phyloP scores from a whole-genome alignment of 2,888 invertebrate species.

The Harmothoe impar region DNA sequence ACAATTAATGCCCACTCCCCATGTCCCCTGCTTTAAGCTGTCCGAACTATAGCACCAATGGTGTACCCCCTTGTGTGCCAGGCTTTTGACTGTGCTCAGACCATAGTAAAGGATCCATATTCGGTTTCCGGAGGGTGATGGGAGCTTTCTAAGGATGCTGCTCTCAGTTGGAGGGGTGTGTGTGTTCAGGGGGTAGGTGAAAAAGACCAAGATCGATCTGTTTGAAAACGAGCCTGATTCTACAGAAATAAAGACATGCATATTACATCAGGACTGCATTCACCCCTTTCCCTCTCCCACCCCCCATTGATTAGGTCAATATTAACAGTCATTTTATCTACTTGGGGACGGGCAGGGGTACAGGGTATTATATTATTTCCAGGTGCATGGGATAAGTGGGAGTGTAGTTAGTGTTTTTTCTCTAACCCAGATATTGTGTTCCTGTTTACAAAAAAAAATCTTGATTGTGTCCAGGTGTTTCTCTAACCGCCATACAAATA shows the following conservation, averaged over 20 bases:
- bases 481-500: too few relatives aligned
- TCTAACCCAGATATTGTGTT: too few relatives aligned
- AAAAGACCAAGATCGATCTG: background rate
- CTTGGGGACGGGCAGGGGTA: background rate
- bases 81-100: background rate
- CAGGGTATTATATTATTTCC: too few relatives aligned
- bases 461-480: too few relatives aligned
- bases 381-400: too few relatives aligned
- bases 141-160: background rate
- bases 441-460: too few relatives aligned
- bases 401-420: too few relatives aligned
- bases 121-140: background rate
- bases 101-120: background rate
- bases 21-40: background rate
- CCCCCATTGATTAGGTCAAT: conserved; percentile 17
- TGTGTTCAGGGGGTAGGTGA: background rate
- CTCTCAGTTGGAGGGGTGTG: background rate
- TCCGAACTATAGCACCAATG: background rate
- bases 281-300: background rate
- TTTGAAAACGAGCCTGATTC: background rate
- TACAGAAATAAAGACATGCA: conserved; percentile 10
- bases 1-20: background rate
- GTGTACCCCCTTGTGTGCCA: too few relatives aligned
- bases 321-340: background rate
- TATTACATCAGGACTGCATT: background rate